A percentile compares a stretch with the other conserved stretches of the same genome.
Evolutionary conservation across 2,888 invertebrate genomes (phyloP).

Genomic region (Drosophila recens): DNA sequence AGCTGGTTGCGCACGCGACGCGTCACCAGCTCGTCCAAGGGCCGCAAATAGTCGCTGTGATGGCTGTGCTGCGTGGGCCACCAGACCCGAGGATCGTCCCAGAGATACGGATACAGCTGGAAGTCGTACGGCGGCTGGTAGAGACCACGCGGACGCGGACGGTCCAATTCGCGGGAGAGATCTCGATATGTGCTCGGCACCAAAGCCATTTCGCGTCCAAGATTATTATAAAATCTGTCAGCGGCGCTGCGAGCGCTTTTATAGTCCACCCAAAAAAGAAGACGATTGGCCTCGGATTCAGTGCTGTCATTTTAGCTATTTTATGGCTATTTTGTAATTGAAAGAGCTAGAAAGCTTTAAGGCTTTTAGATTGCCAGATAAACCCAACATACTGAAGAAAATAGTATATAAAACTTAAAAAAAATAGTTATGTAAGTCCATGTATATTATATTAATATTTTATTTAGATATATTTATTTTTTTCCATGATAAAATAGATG

Average conservation of each 20-base stretch:
- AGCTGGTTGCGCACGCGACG: constrained; percentile 81
- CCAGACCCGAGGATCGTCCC: constrained; percentile 79
- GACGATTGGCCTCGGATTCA: constrained; percentile 50
- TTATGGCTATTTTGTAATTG: too few relatives aligned
- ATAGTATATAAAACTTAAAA: too few relatives aligned
- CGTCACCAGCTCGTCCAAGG: constrained; percentile 80
- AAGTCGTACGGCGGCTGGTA: constrained; percentile 71
- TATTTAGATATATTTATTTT: too few relatives aligned
- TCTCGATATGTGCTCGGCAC: constrained; percentile 78
- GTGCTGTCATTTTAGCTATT: background rate
- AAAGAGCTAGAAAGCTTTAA: too few relatives aligned
- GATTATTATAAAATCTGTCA: constrained; percentile 63
- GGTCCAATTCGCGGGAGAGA: constrained; percentile 77
- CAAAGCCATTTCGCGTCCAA: constrained; percentile 70
- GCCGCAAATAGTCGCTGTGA: constrained; percentile 59
- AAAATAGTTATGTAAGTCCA: too few relatives aligned
- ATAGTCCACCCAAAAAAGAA: constrained; percentile 41
- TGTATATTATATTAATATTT: too few relatives aligned
- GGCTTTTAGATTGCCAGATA: too few relatives aligned
- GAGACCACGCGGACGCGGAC: constrained; percentile 47
- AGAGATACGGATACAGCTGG: constrained; percentile 78
- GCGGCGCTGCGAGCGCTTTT: constrained; percentile 62
- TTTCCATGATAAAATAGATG: too few relatives aligned
- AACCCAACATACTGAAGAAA: too few relatives aligned
- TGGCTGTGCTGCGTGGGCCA: constrained; percentile 52